Evolutionary conservation across 1,140 invertebrate species (phyloP), one percentile per base, ranked within the genome.

Genomic region (Diabrotica undecimpunctata): DNA sequence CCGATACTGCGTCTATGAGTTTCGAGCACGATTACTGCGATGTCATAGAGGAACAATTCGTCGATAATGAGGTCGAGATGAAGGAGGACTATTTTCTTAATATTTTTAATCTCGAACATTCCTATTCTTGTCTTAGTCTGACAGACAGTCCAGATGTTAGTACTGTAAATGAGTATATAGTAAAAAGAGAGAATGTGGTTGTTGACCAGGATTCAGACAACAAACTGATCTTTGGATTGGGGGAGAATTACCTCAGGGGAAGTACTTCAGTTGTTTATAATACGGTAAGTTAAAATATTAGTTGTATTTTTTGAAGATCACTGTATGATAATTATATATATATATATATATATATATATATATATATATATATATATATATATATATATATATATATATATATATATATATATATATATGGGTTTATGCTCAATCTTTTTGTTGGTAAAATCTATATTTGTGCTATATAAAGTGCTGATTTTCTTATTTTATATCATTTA

Each of bases 11-110:
- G n/a, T 67, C 64, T 6, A 54, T 59, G 9, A 61, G 62, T 63
- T 62, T 61, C 37, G 72, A 74, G 54, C 72, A 74, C 62, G 66
- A 74, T 61, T 74, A 74, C 57, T 74, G 72, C 64, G 63, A 64
- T 12, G 58, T 54, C 11, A 63, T 64, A 50, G 58, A 50, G 38
- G 46, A 56, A 11, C 9, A 65, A 39, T 39, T 65, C 12, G 36
- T 35, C n/a, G 57, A 66, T 39, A 52, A 66, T 14, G 46, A 62
- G 11, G 55, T 50, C 13, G 60, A 66, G 7, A 14, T 25, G 14
- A 12, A 51, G 12, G 54, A 51, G 38, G 52, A 25, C 51, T 10
- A 8, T 39, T 41, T 54, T 46, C 9, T 39, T 11, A 7, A 64
- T 59, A 25, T 50, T 53, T 64, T 38, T 10, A 9, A 38, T 60